Conservation (phyloP, 2,113 vertebrate genomes). For the Oostethus manadensis region DNA sequence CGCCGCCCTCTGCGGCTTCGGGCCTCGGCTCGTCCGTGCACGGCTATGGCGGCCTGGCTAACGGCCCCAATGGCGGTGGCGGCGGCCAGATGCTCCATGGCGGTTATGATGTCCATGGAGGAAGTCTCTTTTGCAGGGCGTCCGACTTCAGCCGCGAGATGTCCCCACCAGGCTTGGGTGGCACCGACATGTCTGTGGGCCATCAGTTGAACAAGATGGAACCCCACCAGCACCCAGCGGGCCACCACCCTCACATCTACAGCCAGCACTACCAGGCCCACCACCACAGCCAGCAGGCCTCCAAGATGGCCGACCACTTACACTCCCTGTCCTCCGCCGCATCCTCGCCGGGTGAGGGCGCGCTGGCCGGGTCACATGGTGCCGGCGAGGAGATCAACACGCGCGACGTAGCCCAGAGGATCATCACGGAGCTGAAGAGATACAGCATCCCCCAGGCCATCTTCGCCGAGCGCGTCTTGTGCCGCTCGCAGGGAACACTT, state of each 20-base stretch:
- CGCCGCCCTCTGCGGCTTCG: slow-evolving; percentile 86
- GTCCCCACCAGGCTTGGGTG: slow-evolving; percentile 69
- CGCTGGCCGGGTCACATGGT: slow-evolving; percentile 76
- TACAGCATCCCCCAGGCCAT: slow-evolving; percentile 99
- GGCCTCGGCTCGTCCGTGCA: slow-evolving; percentile 73
- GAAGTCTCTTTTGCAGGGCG: slow-evolving; percentile 74
- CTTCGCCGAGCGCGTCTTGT: slow-evolving; percentile 96
- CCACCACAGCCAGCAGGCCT: slow-evolving; percentile 76
- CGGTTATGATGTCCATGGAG: slow-evolving; percentile 76
- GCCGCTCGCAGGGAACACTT: slow-evolving; percentile 94
- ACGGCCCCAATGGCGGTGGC: slow-evolving; percentile 81
- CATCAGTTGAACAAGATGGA: slow-evolving; percentile 76
- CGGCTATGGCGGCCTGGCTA: slow-evolving; percentile 82
- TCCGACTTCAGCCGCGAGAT: slow-evolving; percentile 76
- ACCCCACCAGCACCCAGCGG: slow-evolving; percentile 62
- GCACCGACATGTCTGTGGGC: slow-evolving; percentile 54
- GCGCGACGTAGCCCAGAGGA: slow-evolving; percentile 94
- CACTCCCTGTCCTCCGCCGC: slow-evolving; percentile 65
- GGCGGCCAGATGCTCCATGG: slow-evolving; percentile 87
- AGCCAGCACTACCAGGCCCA: slow-evolving; percentile 73
- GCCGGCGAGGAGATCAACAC: slow-evolving; percentile 92
- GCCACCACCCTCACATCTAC: slow-evolving; percentile 72
- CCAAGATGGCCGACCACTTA: slow-evolving; percentile 69
- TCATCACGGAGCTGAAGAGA: slow-evolving; percentile 96
- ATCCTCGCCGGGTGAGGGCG: slow-evolving; percentile 79